Base-by-base conservation (phyloP, 2,797 vertebrate genomes). In the Cetoscarus ocellatus region DNA sequence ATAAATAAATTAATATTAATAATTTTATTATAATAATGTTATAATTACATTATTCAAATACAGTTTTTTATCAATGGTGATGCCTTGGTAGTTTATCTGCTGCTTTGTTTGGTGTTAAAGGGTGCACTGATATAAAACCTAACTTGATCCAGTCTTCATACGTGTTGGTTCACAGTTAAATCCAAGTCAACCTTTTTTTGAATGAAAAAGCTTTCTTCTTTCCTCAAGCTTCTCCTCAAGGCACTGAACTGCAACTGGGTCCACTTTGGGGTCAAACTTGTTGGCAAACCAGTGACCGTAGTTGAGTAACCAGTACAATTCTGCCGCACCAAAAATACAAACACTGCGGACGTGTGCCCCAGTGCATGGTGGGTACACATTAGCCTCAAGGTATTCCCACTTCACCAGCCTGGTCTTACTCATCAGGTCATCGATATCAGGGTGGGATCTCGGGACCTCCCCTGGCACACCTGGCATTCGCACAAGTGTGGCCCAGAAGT, bases 231-330 rank as follows among this genome's bases (percentile, higher is more conserved):
- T 96, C 91, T 97, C 95, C 84, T 96, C 96, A 17, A 99, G 93
- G 81, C 97, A 99, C 90, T 97, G 96, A 68, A 96, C 88, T 73
- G 97, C 70, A 58, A 98, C 12, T 6, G 97, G 96, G 59, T 99
- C 97, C 36, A 98, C 95, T 75, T 94, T 96, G 63, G 95, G 93
- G 72, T 98, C 96, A 64, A 98, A 94, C 85, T 99, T 99, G 84
- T 98, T 99, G 70, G 95, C 97, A 8, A 99, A 98, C 97, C 96
- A 98, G 76, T 98, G 97, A 0, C 96, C 96, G 0, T 95, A 94
- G 65, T 92, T 90, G 3, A 98, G 88, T 27, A 99, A 93, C 97
- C 97, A 99, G 0, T 83, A 92, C 74, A 98, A 67, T 59, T 98
- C 98, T 0, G 93, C 94, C 0, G 96, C 92, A 7, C 97, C 97